Evolutionary conservation across 2,888 invertebrate species (phyloP).

Genomic region (Heliconius erato): DNA sequence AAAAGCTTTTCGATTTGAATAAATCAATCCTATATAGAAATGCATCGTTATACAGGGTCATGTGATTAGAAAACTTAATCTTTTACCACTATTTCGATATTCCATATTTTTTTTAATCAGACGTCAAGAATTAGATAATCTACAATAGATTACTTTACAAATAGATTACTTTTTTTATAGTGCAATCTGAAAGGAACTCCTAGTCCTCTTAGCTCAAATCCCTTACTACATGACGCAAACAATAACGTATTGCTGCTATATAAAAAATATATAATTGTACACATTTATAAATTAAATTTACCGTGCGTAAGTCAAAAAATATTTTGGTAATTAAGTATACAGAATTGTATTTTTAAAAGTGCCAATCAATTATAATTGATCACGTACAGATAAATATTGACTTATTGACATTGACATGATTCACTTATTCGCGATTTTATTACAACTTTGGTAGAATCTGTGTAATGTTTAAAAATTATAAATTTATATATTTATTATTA

Average conservation of each 20-base stretch:
- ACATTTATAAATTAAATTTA: background rate
- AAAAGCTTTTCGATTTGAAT: conserved; percentile 83
- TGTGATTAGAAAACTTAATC: background rate
- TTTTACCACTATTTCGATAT: background rate
- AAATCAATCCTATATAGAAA: conserved; percentile 85
- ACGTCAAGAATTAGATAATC: too few species aligned
- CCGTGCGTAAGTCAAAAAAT: background rate
- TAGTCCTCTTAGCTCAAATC: too few species aligned
- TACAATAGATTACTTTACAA: too few species aligned
- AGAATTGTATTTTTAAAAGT: background rate
- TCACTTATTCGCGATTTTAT: conserved; percentile 1
- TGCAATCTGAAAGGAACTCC: too few species aligned
- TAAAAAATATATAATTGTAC: background rate
- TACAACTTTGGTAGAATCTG: background rate
- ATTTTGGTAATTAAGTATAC: background rate
- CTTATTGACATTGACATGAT: conserved; percentile 19
- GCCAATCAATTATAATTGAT: conserved; percentile 4
- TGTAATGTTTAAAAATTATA: background rate
- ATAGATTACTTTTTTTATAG: too few species aligned
- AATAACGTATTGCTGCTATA: background rate
- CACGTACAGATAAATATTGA: background rate
- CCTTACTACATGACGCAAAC: too few species aligned
- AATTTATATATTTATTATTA: too few species aligned
- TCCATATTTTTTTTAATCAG: too few species aligned
- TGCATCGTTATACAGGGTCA: conserved; percentile 76